phyloP scores from a whole-genome alignment of 2,797 vertebrate species.

The Karalla daura region DNA sequence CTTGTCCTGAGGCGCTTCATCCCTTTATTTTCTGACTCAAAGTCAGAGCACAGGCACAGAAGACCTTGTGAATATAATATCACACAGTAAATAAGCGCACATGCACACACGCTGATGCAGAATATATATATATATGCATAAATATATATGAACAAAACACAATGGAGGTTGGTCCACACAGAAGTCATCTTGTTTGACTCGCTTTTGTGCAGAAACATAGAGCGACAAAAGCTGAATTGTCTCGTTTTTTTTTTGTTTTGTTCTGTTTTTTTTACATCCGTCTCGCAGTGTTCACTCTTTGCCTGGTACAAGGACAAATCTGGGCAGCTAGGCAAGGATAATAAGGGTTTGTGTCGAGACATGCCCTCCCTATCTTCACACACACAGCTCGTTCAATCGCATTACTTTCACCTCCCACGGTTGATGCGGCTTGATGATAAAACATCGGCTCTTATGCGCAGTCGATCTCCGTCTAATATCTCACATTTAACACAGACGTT shows the following conservation, averaged over 20 bases:
- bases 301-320: conserved; percentile 40
- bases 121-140: no score
- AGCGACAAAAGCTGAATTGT: conserved; percentile 44
- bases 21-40: conserved; percentile 70
- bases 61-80: conserved; percentile 63
- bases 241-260: conserved; percentile 12
- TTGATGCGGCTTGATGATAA: conserved; percentile 40
- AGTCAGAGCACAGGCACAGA: conserved; percentile 62
- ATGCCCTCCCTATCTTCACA: conserved; percentile 33
- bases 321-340: conserved; percentile 40
- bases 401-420: conserved; percentile 48
- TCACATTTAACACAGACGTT: conserved; percentile 61
- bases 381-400: conserved; percentile 40
- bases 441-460: conserved; percentile 11
- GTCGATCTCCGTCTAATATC: conserved; percentile 52
- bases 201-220: conserved; percentile 14
- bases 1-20: conserved; percentile 67
- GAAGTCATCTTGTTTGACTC: conserved; percentile 28
- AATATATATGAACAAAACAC: background rate
- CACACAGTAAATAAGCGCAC: conserved; percentile 42
- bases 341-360: conserved; percentile 53
- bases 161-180: conserved; percentile 10
- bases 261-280: no score
- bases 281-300: conserved; percentile 15
- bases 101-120: conserved; percentile 18